Percentiles rank a stretch among this genome's conserved stretches.
phyloP scores from a whole-genome alignment of 2,888 invertebrate species.

The Mechanitis mazaeus region DNA sequence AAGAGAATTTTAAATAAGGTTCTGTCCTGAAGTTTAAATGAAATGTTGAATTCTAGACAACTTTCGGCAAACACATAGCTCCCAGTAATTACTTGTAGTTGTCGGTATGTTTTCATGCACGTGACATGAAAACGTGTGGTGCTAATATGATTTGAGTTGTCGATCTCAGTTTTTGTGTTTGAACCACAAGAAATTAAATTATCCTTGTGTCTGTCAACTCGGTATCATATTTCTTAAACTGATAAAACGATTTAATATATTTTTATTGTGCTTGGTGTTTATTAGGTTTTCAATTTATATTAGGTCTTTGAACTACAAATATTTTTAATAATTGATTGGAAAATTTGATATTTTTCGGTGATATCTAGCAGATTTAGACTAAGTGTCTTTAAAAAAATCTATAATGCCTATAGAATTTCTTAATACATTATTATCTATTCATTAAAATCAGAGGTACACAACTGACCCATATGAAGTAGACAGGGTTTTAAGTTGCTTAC shows the following conservation, averaged over 20 bases:
- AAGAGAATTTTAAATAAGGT: background rate
- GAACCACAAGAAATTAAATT: no score
- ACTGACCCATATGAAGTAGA: no score
- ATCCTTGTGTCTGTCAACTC: no score
- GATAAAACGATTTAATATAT: no score
- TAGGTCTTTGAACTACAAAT: background rate
- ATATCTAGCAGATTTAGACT: background rate
- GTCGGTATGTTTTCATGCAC: background rate
- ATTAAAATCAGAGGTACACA: no score
- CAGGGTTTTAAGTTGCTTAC: no score
- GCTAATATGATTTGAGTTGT: no score
- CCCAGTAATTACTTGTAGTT: slow-evolving; percentile 1
- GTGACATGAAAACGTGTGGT: background rate
- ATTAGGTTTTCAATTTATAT: background rate
- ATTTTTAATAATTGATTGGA: no score
- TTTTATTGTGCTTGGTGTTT: no score
- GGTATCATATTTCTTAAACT: no score
- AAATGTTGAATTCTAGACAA: slow-evolving; percentile 3
- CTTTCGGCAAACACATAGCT: slow-evolving; percentile 1
- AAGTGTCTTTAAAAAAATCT: slow-evolving; percentile 1
- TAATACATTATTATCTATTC: no score
- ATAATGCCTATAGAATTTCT: background rate
- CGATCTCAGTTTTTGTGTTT: no score
- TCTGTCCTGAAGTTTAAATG: slow-evolving; percentile 1
- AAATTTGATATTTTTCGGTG: background rate